Evolutionary conservation across 2,888 invertebrate genomes (phyloP).

Genomic region (Sphaeridia pumilis): DNA sequence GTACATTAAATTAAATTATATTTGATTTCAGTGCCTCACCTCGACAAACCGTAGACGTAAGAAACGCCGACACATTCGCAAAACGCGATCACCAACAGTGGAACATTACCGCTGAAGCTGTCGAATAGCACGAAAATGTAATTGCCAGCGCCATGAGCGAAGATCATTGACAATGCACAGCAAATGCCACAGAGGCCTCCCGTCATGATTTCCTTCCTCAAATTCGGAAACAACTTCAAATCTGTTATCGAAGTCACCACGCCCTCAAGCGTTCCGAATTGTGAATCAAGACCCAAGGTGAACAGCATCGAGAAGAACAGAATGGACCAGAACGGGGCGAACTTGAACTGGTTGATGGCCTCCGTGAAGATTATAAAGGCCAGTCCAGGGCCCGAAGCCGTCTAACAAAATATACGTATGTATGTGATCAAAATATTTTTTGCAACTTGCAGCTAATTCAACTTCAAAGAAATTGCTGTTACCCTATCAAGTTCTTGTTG

Average conservation of each 20-base stretch:
- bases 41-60: slow-evolving; percentile 85
- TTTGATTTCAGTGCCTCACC: too few relatives aligned
- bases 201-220: slow-evolving; percentile 77
- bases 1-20: neutral
- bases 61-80: slow-evolving; percentile 84
- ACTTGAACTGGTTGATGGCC: slow-evolving; percentile 94
- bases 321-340: slow-evolving; percentile 90
- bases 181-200: slow-evolving; percentile 62
- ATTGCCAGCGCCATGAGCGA: slow-evolving; percentile 85
- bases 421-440: neutral
- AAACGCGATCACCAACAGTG: slow-evolving; percentile 79
- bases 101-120: slow-evolving; percentile 86
- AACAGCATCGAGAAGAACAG: slow-evolving; percentile 95
- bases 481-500: slow-evolving; percentile 80
- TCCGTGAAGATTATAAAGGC: slow-evolving; percentile 97
- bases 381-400: slow-evolving; percentile 88
- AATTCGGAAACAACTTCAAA: slow-evolving; percentile 82
- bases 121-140: slow-evolving; percentile 89
- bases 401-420: slow-evolving; percentile 49
- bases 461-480: slow-evolving; percentile 39
- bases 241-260: slow-evolving; percentile 92
- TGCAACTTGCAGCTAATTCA: neutral
- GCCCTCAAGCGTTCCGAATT: slow-evolving; percentile 79
- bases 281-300: slow-evolving; percentile 90
- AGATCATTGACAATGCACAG: slow-evolving; percentile 74